Base-by-base conservation (phyloP, 2,888 invertebrate genomes). In the Athetis lepigone region DNA sequence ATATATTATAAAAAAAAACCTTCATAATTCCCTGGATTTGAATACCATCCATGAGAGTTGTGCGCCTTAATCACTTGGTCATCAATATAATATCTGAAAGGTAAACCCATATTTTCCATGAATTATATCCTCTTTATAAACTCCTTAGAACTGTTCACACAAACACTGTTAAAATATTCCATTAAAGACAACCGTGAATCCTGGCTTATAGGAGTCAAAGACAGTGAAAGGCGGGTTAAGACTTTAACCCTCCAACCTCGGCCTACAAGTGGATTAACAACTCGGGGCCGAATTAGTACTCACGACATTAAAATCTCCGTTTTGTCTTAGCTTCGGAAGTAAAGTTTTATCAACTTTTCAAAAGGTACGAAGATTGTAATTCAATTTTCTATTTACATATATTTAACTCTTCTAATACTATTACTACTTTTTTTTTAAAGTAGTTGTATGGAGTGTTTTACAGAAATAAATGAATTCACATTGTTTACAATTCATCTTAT, bases 201-300 rank as follows among this genome's bases (percentile, higher is more conserved):
- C 29, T 16, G 29, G 33, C 40, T 75, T 69, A 29, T 9, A 42
- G 39, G 33, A 71, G 43, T 45, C 69, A 68, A 66, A 54, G 36
- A n/a, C 33, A 50, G 45, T 23, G 45, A 57, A 62, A 54, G 50
- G 9, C 45, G 37, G 45, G 57, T 16, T 70, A 58, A 75, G 36
- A 63, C 36, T n/a, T 19, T 55, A 52, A 72, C 71, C 46, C 58
- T n/a, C 4, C 43, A 61, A 58, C 25, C 58, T 51, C 19, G 27
- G 16, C 50, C 39, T 29, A 29, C 54, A 43, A 75, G 27, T 36
- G 46, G 58, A 75, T 72, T 70, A 70, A 52, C 54, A 37, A 47
- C 43, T 50, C 50, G 7, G 23, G 39, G 23, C 47, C 18, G 18
- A 70, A 55, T 72, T 47, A 55, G 42, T 63, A 18, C 29, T 55